Evolutionary conservation across 2,888 invertebrate species (phyloP), one percentile per base, ranked within the genome.

Genomic region (Nomada ferruginata): DNA sequence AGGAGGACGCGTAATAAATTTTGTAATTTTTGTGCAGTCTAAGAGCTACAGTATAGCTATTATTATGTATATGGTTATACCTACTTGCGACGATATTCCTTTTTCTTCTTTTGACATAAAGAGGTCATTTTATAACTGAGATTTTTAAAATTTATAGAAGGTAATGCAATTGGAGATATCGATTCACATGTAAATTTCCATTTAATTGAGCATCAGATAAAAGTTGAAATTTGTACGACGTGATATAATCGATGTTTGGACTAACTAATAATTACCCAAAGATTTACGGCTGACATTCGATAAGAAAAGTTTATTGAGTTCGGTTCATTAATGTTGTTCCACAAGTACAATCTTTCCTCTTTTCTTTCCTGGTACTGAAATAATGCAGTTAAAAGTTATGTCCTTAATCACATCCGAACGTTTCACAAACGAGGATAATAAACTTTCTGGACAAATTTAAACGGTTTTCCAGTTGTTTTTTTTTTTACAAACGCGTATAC

Each of bases 291-390:
- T 60, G 29, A 70, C 55, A 65, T 29, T 55, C 57, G 73, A 73
- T 65, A 57, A 47, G 73, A 36, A 47, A 73, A 73, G 71, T 68
- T 68, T 23, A 68, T 68, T 20, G 47, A 50, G 60, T 50, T 36
- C 60, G 11, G 70, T 70, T 70, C 70, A 47, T 70, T 70, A 70
- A 70, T 44, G 60, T 70, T 70, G 70, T 70, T 70, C 36, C 70
- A 36, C 10, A 36, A 60, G 20, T 50, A 60, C 70, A 60, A 70
- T 70, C 29, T 50, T 60, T 20, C 29, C 50, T 23, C 29, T 29
- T 36, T 44, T 20, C 53, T 20, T 64, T 52, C 53, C 20, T 11
- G n/a, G n/a, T 15, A 69, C 26, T 59, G 44, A 47, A 59, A 47
- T 70, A 70, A 70, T 70, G 44, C 70, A 59, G n/a, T 59, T 70